These are phyloP conservation scores for Enoplolaimus lenunculus DNA, from an alignment of 2,888 invertebrate genomes.

Conservation along the genomic window DNA sequence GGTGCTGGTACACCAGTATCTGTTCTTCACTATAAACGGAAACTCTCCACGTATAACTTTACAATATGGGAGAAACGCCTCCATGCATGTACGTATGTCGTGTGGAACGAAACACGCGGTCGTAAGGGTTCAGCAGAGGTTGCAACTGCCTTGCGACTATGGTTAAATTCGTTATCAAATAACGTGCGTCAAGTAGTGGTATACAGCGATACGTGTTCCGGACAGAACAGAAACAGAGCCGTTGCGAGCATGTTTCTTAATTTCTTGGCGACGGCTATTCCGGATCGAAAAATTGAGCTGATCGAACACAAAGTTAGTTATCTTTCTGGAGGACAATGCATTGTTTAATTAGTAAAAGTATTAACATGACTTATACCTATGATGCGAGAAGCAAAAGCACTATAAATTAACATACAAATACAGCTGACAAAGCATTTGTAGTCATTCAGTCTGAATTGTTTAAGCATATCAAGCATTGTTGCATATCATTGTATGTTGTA, in stretches of 20 bases:
- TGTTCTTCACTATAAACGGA: conserved; percentile 7
- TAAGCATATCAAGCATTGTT: too few relatives aligned
- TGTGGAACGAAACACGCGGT: conserved; percentile 7
- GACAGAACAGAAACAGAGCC: conserved; percentile 1
- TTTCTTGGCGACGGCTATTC: neutral
- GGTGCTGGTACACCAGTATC: neutral
- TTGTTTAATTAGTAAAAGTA: too few relatives aligned
- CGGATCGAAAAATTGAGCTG: neutral
- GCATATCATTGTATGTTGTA: too few relatives aligned
- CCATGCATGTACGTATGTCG: neutral
- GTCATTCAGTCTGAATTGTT: too few relatives aligned
- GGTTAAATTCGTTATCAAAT: neutral
- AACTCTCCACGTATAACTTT: conserved; percentile 5
- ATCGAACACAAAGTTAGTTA: too few relatives aligned
- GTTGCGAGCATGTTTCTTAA: neutral
- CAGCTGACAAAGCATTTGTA: too few relatives aligned
- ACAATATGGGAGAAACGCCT: neutral
- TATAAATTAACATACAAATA: too few relatives aligned
- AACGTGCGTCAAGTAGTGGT: neutral
- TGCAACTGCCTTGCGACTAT: neutral
- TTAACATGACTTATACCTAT: too few relatives aligned
- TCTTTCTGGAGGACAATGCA: too few relatives aligned
- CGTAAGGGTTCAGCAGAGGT: neutral
- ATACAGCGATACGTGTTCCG: neutral
- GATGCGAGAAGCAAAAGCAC: too few relatives aligned